Conservation (phyloP, 2,888 invertebrate species). For the Busseola fusca region DNA sequence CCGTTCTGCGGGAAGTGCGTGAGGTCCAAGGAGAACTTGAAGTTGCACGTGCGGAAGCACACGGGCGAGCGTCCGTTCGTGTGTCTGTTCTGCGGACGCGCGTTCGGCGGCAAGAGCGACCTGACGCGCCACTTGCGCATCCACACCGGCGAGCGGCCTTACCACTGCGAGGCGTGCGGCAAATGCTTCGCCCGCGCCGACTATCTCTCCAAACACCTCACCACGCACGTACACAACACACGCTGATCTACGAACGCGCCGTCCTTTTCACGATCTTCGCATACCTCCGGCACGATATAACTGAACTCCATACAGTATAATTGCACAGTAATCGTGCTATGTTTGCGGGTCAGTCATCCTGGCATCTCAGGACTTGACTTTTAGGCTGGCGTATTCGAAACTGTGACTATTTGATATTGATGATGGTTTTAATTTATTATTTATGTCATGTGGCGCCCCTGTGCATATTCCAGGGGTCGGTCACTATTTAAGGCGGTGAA, state of each 20-base stretch:
- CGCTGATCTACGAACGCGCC: constrained; percentile 85
- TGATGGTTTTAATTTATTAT: constrained; percentile 32
- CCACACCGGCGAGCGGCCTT: constrained; percentile 96
- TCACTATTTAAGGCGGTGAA: constrained; percentile 5
- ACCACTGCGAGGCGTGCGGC: constrained; percentile 97
- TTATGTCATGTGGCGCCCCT: constrained; percentile 23
- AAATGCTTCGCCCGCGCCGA: constrained; percentile 97
- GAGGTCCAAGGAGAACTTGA: constrained; percentile 95
- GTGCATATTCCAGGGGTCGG: constrained; percentile 19
- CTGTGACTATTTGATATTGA: constrained; percentile 23
- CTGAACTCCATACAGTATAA: constrained; percentile 49
- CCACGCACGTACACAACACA: constrained; percentile 95
- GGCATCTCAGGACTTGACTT: constrained; percentile 44
- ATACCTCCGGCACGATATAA: constrained; percentile 61
- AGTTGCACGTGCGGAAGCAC: constrained; percentile 96
- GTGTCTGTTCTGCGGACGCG: constrained; percentile 95
- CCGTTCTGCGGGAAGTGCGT: constrained; percentile 97
- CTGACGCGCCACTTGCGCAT: constrained; percentile 95
- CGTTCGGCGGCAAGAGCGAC: constrained; percentile 96
- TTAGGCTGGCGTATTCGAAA: constrained; percentile 62
- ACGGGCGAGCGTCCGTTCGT: constrained; percentile 97
- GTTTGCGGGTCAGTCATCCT: constrained; percentile 18
- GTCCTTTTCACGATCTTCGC: constrained; percentile 68
- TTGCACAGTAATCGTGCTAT: constrained; percentile 23
- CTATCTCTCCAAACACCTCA: constrained; percentile 96